Conservation (phyloP, 2,888 invertebrate species). For the Tetheella fluctuosa region DNA sequence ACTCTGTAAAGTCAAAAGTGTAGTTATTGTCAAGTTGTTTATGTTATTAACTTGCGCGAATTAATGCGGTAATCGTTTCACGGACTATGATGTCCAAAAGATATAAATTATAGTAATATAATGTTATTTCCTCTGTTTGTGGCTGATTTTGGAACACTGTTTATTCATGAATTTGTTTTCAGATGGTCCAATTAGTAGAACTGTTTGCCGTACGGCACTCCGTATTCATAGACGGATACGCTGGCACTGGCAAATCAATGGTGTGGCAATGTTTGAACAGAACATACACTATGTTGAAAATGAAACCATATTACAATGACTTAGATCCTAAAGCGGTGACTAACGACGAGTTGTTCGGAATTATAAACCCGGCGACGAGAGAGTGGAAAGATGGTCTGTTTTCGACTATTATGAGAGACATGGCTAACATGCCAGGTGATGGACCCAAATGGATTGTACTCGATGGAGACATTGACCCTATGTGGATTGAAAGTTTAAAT, state of each 20-base stretch:
- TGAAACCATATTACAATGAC: conserved; percentile 93
- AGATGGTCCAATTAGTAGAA: conserved; percentile 96
- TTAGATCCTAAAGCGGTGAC: conserved; percentile 98
- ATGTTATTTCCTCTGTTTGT: too few relatives aligned
- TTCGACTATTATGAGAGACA: conserved; percentile 96
- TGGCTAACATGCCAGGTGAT: conserved; percentile 93
- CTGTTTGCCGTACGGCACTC: conserved; percentile 97
- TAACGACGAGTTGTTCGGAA: conserved; percentile 96
- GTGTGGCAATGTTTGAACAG: conserved; percentile 95
- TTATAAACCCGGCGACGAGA: conserved; percentile 95
- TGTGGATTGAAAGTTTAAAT: conserved; percentile 99
- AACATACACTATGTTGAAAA: conserved; percentile 91
- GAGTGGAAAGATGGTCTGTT: conserved; percentile 97
- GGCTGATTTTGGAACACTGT: conserved; percentile 2
- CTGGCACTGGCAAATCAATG: conserved; percentile 96
- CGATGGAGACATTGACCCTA: conserved; percentile 98
- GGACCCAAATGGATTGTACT: conserved; percentile 97
- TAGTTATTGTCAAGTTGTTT: too few relatives aligned
- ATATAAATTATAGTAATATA: too few relatives aligned
- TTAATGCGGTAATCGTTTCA: too few relatives aligned
- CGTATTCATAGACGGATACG: conserved; percentile 93
- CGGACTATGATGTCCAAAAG: too few relatives aligned
- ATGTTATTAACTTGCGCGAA: too few relatives aligned
- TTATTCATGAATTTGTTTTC: conserved; percentile 24
- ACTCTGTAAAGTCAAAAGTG: too few relatives aligned